These are phyloP conservation scores for Poecile atricapillus DNA, from an alignment of 2,113 vertebrate genomes.

Conservation along the genomic window DNA sequence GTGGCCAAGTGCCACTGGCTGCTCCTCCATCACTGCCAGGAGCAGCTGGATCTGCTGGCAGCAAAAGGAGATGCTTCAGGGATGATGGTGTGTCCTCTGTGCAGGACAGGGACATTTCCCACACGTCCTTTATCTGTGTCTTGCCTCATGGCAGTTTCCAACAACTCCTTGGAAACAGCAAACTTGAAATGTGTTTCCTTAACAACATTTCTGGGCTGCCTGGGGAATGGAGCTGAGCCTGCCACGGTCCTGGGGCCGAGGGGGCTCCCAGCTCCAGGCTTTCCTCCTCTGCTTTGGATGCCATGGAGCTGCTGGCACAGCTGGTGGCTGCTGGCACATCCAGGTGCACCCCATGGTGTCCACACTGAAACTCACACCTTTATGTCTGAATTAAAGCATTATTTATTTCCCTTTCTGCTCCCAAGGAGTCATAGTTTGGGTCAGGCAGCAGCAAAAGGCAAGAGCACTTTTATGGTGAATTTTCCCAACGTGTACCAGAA, in stretches of 20 bases:
- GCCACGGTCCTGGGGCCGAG: accelerated
- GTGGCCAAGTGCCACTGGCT: not conserved
- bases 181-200: conserved; percentile 14
- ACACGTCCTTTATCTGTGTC: not conserved
- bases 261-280: not conserved
- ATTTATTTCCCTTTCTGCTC: not conserved
- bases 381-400: not conserved
- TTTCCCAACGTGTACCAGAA: accelerated
- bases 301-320: not conserved
- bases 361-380: not conserved
- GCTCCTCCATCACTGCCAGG: not conserved
- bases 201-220: not conserved
- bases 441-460: not conserved
- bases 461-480: not conserved
- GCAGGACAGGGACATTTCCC: not conserved
- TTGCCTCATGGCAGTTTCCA: not conserved
- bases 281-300: not conserved
- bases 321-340: not conserved
- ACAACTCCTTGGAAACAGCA: not conserved
- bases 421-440: not conserved
- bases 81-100: not conserved
- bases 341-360: not conserved
- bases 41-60: not conserved
- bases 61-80: not conserved
- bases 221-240: not conserved